A percentile compares a stretch with the other conserved stretches of the same genome.
Evolutionary conservation across 2,113 vertebrate genomes (phyloP).

Genomic region (Thunnus thynnus): DNA sequence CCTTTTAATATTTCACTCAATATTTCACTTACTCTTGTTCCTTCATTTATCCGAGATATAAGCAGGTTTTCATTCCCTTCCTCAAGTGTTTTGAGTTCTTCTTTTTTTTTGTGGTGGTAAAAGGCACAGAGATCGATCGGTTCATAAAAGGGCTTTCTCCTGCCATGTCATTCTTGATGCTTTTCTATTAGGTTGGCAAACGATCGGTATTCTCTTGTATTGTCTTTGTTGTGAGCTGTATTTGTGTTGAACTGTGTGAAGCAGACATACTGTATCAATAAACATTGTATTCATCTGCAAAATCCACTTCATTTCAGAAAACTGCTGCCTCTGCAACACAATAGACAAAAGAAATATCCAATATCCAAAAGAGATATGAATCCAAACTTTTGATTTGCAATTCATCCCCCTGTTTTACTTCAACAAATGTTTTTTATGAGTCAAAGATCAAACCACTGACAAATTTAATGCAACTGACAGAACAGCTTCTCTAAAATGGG

Average conservation of each 20-base stretch:
- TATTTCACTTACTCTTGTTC: not conserved
- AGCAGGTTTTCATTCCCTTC: constrained; percentile 7
- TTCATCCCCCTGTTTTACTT: not conserved
- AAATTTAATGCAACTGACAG: not conserved
- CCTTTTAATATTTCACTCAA: no score
- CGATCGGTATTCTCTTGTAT: constrained; percentile 16
- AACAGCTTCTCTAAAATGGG: not conserved
- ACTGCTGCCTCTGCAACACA: not conserved
- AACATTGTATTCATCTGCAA: constrained; percentile 19
- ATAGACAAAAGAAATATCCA: not conserved
- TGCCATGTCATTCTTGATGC: constrained; percentile 47
- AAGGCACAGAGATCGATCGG: constrained; percentile 46
- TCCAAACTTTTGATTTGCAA: constrained; percentile 12
- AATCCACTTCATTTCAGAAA: constrained; percentile 18
- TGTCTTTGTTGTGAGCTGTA: constrained; percentile 29
- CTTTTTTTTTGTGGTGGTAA: constrained; percentile 30
- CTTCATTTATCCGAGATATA: constrained; percentile 9
- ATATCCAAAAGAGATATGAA: constrained; percentile 6
- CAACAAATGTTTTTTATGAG: not conserved
- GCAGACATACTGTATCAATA: constrained; percentile 12
- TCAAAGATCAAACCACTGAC: constrained; percentile 15
- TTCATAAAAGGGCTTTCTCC: constrained; percentile 50
- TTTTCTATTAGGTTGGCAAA: constrained; percentile 25
- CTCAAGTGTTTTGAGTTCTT: constrained; percentile 21
- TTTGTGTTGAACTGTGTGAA: constrained; percentile 41